phyloP scores from a whole-genome alignment of 2,888 invertebrate species.

The Syritta pipiens region DNA sequence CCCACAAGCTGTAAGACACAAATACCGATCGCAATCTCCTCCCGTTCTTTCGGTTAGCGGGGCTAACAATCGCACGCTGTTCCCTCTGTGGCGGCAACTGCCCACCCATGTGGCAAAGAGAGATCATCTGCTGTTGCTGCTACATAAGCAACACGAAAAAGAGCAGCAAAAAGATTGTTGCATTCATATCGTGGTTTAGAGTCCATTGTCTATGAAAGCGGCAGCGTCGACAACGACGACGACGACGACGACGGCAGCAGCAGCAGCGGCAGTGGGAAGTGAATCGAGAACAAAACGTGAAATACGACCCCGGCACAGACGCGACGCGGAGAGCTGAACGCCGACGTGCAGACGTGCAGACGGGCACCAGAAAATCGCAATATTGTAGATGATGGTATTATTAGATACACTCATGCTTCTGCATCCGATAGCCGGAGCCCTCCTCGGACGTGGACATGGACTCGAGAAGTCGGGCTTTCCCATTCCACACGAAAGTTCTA shows the following conservation, averaged over 20 bases:
- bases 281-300: constrained; percentile 51
- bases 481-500: constrained; percentile 47
- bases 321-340: not conserved
- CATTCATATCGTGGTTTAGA: constrained; percentile 52
- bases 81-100: constrained; percentile 23
- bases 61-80: constrained; percentile 48
- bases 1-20: constrained; percentile 37
- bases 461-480: constrained; percentile 8
- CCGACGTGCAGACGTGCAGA: not conserved
- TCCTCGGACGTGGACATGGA: constrained; percentile 7
- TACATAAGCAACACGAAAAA: constrained; percentile 37
- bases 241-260: constrained; percentile 28
- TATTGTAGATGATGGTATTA: constrained; percentile 56
- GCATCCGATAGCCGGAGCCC: constrained; percentile 40
- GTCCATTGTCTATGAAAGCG: constrained; percentile 56
- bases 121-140: constrained; percentile 49
- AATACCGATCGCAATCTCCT: constrained; percentile 14
- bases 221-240: not conserved
- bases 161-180: not conserved
- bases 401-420: constrained; percentile 42
- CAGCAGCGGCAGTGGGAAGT: constrained; percentile 33
- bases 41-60: not conserved
- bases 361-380: constrained; percentile 47
- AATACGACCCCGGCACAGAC: constrained; percentile 6
- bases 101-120: constrained; percentile 65